Evolutionary conservation across 2,113 vertebrate genomes (phyloP), one percentile per base, ranked within the genome.

Genomic region (Ptilorrhoa leucosticta): DNA sequence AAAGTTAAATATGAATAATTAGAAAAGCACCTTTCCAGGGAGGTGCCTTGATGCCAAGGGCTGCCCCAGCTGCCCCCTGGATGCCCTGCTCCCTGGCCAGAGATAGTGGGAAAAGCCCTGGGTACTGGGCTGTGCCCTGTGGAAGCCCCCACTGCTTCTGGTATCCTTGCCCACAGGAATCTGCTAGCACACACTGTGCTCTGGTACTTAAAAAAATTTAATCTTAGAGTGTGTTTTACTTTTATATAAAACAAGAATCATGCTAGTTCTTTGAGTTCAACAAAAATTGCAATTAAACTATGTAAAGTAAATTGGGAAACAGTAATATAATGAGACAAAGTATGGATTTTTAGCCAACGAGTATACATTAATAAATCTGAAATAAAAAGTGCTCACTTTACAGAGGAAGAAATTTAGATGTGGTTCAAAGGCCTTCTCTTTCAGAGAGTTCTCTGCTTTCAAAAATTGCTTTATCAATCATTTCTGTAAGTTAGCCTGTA

Each of bases 391-490:
- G n/a, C 61, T 91, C 45, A 24, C 45, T 78, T 48, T 85, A 44
- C 35, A 75, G 71, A 80, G 42, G 31, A 82, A 81, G 58, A 70
- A 58, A 4, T 21, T 87, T 75, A 40, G 45, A 57, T 96, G 58
- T 78, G 61, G 76, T 82, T 90, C 69, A 91, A 86, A 87, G 31
- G 47, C 79, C 44, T 90, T 80, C 76, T 77, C 31, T 94, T 94
- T 91, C 70, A 44, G 31, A n/a, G 87, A 73, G 94, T 84, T 95
- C 26, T 88, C 64, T 77, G 8, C 61, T 85, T 93, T 79, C 57
- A 87, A 83, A 91, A 93, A 63, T 53, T 88, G 87, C 90, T 92
- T 94, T 97, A 94, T 94, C 95, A 70, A 81, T 97, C 93, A 94
- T 90, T 97, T 88, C 86, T 96, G 45, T 96, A 96, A 94, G 83